Percentiles rank a stretch among this genome's conserved stretches.
Evolutionary conservation across 2,888 invertebrate genomes (phyloP).

Genomic region (Thymelicus sylvestris): DNA sequence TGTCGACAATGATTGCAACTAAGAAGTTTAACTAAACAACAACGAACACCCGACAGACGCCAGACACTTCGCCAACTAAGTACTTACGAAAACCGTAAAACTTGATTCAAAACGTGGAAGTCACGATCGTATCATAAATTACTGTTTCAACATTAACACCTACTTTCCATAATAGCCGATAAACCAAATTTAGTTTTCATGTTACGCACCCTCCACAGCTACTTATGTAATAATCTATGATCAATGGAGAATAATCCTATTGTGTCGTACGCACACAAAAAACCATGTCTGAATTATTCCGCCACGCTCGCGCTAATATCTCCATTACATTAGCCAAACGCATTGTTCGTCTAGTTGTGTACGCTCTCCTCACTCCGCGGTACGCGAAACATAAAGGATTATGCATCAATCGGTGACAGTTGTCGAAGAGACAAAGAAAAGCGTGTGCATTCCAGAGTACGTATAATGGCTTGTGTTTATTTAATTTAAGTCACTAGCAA

Average conservation of each 20-base stretch:
- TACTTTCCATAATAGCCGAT: constrained; percentile 85
- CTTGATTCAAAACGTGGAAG: constrained; percentile 66
- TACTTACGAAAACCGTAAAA: constrained; percentile 54
- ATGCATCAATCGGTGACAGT: constrained; percentile 78
- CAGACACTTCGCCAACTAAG: constrained; percentile 33
- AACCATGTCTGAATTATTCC: constrained; percentile 81
- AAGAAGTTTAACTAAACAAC: constrained; percentile 3
- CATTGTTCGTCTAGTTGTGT: constrained; percentile 57
- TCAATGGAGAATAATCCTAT: constrained; percentile 84
- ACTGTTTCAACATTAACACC: constrained; percentile 80
- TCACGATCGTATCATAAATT: constrained; percentile 80
- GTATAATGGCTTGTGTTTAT: constrained; percentile 80
- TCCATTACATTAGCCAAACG: constrained; percentile 77
- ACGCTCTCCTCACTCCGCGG: constrained; percentile 41
- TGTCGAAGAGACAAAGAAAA: constrained; percentile 75
- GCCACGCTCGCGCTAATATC: constrained; percentile 82
- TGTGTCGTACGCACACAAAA: constrained; percentile 79
- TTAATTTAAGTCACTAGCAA: constrained; percentile 81
- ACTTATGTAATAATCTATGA: constrained; percentile 84
- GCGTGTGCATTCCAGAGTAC: constrained; percentile 69
- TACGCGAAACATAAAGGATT: constrained; percentile 70
- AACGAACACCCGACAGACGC: background rate
- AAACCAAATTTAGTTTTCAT: constrained; percentile 85
- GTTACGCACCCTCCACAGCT: constrained; percentile 80
- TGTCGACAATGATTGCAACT: constrained; percentile 2